phyloP scores from a whole-genome alignment of 1,140 invertebrate genomes.

The Heliothis subflexa region DNA sequence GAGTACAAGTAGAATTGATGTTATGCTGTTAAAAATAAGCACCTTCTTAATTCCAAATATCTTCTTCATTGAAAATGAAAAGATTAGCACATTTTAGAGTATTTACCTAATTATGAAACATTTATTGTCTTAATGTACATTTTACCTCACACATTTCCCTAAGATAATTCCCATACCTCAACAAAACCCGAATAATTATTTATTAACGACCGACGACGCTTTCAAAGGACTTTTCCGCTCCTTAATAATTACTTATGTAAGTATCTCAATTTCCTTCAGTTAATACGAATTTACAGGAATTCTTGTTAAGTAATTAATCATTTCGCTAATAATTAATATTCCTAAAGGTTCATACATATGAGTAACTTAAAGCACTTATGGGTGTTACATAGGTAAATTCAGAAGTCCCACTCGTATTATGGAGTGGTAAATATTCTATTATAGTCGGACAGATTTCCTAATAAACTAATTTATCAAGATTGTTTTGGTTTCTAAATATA shows the following conservation, averaged over 20 bases:
- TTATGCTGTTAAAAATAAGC: neutral
- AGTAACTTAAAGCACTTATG: neutral
- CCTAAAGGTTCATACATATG: conserved; percentile 32
- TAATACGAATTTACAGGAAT: conserved; percentile 46
- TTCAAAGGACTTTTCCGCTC: conserved; percentile 16
- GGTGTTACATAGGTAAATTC: neutral
- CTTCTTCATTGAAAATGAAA: neutral
- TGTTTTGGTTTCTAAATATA: too few species aligned
- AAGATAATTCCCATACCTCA: neutral
- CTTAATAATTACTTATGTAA: conserved; percentile 36
- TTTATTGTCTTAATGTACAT: neutral
- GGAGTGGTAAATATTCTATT: too few species aligned
- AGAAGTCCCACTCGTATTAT: neutral
- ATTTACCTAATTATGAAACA: neutral
- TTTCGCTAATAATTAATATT: conserved; percentile 66
- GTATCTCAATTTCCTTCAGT: conserved; percentile 44
- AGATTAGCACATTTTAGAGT: neutral
- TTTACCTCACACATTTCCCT: neutral
- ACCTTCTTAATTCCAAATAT: too few species aligned
- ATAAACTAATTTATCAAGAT: too few species aligned
- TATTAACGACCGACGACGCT: neutral
- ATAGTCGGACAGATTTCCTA: too few species aligned
- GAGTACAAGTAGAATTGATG: neutral
- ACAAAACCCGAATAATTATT: conserved; percentile 13
- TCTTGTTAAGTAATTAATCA: conserved; percentile 66